These are phyloP conservation scores for Lasioglossum marginatum DNA, from an alignment of 2,888 invertebrate genomes.

Conservation along the genomic window DNA sequence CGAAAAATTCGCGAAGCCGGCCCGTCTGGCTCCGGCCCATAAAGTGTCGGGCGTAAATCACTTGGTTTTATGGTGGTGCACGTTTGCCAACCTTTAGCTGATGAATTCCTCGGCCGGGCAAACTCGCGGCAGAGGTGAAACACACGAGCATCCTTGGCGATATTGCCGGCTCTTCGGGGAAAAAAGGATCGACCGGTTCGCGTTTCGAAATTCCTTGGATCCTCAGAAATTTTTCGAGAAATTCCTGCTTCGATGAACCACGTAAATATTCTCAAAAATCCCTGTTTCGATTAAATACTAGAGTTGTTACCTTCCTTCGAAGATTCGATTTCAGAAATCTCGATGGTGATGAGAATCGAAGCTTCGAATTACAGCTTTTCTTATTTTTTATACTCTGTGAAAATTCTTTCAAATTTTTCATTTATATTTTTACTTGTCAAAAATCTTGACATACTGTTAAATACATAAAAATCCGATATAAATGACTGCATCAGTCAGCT, in stretches of 20 bases:
- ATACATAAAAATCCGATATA: background rate
- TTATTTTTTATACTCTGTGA: no score
- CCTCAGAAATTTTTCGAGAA: background rate
- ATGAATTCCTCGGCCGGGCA: slow-evolving; percentile 83
- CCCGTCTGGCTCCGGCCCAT: slow-evolving; percentile 82
- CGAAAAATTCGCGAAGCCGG: slow-evolving; percentile 83
- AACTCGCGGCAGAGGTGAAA: slow-evolving; percentile 57
- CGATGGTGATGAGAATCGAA: no score
- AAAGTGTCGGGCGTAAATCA: slow-evolving; percentile 84
- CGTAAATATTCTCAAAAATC: background rate
- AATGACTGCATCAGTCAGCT: background rate
- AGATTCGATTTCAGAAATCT: no score
- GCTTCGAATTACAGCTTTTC: no score
- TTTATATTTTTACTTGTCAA: no score
- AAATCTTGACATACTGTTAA: no score
- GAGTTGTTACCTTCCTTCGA: no score
- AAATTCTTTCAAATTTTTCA: no score
- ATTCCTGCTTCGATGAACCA: background rate
- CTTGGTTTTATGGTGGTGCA: slow-evolving; percentile 84
- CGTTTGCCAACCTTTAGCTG: slow-evolving; percentile 84
- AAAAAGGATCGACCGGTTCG: slow-evolving; percentile 37
- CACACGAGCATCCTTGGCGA: slow-evolving; percentile 44
- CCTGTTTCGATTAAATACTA: background rate
- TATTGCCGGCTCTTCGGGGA: slow-evolving; percentile 65
- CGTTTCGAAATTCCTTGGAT: background rate